Evolutionary conservation across 2,113 vertebrate species (phyloP), one percentile per base, ranked within the genome.

Genomic region (Turdus rufiventris): DNA sequence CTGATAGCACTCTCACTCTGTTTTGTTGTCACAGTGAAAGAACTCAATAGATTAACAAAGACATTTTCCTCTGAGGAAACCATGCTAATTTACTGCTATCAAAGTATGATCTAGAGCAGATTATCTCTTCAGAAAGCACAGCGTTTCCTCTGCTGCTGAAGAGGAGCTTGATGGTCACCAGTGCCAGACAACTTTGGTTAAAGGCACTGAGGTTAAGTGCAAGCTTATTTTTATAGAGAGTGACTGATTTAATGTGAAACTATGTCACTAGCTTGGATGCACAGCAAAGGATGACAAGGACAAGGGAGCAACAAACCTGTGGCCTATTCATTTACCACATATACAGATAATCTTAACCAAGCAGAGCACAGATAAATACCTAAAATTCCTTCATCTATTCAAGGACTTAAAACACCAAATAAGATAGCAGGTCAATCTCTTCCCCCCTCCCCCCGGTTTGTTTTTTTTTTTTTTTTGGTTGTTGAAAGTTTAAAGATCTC

Each of bases 81-180:
- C 36, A 38, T 66, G 70, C 50, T 94, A 84, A 91, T 94, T 95
- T 85, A 85, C 45, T 79, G 74, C 57, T 89, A 96, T 93, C 61
- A 38, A 85, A 71, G n/a, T 45, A 85, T 1, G 0, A 85, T 90
- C 75, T 86, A 90, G 50, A 91, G 63, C 18, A 80, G 67, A 85
- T 94, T 85, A 94, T 34, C 23, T 53, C 63, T 79, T 88, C 9
- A 91, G 79, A 89, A 89, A 42, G 16, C 57, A 82, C 33, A 48
- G 15, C 8, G 1, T 18, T 81, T 88, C 42, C 62, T 45, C 47
- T 51, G 45, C 8, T 25, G 68, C 40, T 68, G 40, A 63, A 79
- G 38, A 57, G 8, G 4, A 72, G 42, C 25, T 18, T 50, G 26
- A 82, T 47, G 71, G 85, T 33, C 71, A 79, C 36, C 36, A 93